These are phyloP conservation scores for Microctenopoma stevenorrisi DNA, from an alignment of 2,797 vertebrate genomes.

Conservation along the genomic window DNA sequence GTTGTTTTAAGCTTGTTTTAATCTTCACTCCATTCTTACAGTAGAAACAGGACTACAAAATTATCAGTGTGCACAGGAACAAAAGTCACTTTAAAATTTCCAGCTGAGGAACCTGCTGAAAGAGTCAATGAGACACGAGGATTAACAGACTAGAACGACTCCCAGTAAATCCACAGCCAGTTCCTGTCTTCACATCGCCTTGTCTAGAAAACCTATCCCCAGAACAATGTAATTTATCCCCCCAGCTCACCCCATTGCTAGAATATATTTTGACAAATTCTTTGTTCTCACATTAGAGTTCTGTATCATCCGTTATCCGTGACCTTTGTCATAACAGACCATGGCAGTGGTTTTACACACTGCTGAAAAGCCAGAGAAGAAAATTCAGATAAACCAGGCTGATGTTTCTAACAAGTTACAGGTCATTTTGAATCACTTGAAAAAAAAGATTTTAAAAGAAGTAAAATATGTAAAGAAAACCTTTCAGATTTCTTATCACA, in stretches of 20 bases:
- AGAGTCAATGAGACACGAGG: slow-evolving; percentile 74
- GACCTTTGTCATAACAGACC: slow-evolving; percentile 83
- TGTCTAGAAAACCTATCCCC: slow-evolving; percentile 79
- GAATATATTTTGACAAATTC: slow-evolving; percentile 83
- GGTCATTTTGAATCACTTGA: slow-evolving; percentile 13
- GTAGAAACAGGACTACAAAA: slow-evolving; percentile 18
- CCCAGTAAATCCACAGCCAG: slow-evolving; percentile 75
- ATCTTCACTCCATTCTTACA: slow-evolving; percentile 1
- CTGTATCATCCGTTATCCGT: slow-evolving; percentile 82
- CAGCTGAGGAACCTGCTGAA: slow-evolving; percentile 64
- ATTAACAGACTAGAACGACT: slow-evolving; percentile 78
- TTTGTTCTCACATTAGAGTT: slow-evolving; percentile 83
- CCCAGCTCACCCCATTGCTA: slow-evolving; percentile 58
- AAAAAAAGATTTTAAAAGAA: neutral
- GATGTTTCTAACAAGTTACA: slow-evolving; percentile 38
- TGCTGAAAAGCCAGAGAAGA: slow-evolving; percentile 49
- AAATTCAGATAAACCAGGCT: slow-evolving; percentile 36
- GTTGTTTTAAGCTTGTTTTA: neutral
- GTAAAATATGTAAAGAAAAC: neutral
- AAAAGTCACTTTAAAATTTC: slow-evolving; percentile 47
- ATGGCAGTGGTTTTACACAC: slow-evolving; percentile 68
- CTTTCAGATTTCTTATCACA: neutral
- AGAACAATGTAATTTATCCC: slow-evolving; percentile 81
- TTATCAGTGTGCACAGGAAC: slow-evolving; percentile 50
- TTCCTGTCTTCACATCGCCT: slow-evolving; percentile 77